phyloP scores from a whole-genome alignment of 2,888 invertebrate species.

The Dugesia japonica region DNA sequence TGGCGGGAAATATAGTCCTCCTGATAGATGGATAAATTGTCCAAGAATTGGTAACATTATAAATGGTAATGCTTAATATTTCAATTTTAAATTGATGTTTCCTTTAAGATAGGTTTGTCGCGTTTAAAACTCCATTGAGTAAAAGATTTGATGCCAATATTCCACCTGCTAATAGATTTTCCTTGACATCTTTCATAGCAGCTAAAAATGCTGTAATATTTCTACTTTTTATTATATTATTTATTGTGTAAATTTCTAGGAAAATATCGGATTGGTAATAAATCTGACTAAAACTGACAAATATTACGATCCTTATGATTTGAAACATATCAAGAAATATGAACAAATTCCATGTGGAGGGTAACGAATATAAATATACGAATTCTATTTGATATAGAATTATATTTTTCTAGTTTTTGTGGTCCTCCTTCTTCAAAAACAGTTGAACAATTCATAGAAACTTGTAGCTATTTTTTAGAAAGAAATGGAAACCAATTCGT shows the following conservation, averaged over 20 bases:
- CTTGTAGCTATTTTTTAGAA: not conserved
- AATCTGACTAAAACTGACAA: constrained; percentile 84
- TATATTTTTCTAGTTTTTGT: not conserved
- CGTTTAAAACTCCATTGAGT: constrained; percentile 81
- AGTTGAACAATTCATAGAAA: not conserved
- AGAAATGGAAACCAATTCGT: not conserved
- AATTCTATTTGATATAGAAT: too few species aligned
- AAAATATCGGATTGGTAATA: constrained; percentile 55
- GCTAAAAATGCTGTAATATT: too few species aligned
- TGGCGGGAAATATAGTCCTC: not conserved
- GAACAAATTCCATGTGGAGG: not conserved
- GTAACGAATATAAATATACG: too few species aligned
- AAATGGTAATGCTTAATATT: not conserved
- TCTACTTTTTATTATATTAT: too few species aligned
- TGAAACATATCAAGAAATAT: not conserved
- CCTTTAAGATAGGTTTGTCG: constrained; percentile 58
- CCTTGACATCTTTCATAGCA: too few species aligned
- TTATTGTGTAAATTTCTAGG: too few species aligned
- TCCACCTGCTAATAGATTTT: constrained; percentile 65
- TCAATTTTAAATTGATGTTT: not conserved
- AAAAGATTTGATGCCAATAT: constrained; percentile 67
- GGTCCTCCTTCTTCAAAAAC: not conserved
- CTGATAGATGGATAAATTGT: not conserved
- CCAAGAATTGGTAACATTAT: not conserved
- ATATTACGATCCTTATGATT: not conserved